Base-by-base conservation (phyloP, 2,113 vertebrate genomes). In the Alethe castanea region DNA sequence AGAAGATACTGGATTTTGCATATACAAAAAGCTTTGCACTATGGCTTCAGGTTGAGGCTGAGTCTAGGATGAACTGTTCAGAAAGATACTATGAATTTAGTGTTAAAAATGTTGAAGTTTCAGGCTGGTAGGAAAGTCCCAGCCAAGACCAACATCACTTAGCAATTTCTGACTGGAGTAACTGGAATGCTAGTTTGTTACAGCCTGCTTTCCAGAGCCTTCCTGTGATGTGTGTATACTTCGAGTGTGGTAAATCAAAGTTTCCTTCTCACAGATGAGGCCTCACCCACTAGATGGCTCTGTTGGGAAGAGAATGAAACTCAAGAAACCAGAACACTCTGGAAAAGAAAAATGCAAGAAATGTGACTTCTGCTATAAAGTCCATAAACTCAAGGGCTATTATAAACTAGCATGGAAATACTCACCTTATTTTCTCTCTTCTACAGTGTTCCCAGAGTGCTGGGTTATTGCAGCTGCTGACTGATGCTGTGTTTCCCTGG, bases 271-370 rank as follows among this genome's bases (percentile, higher is more conserved):
- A 8, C 31, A 60, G 19, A 35, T 0, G 3, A 22, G 17, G 4
- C 35, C 17, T 61, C 42, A 10, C 28, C 95, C 93, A 53, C 90
- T 94, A 95, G 95, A 59, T 93, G 95, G 94, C 96, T 83, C 85
- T 90, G 44, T 48, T 18, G 38, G 66, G 16, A 73, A 84, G 78
- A 40, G 53, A 81, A 86, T 77, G 42, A 73, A 93, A n/a, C 25
- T 20, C 20, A 13, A 61, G 44, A 78, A 73, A 38, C 14, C 40
- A 13, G 78, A 91, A 64, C 22, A 9, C 53, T 90, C 73, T 64
- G 71, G 38, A 73, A 80, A 40, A 26, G 23, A 62, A 80, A 88
- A 82, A 76, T 44, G 40, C 33, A 18, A 60, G 33, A 64, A 83
- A 53, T 15, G 19, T 52, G 40, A 29, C n/a, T 92, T 77, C 44